phyloP scores from a whole-genome alignment of 92 coral and sea anemone species.

The Plumapathes pennacea region DNA sequence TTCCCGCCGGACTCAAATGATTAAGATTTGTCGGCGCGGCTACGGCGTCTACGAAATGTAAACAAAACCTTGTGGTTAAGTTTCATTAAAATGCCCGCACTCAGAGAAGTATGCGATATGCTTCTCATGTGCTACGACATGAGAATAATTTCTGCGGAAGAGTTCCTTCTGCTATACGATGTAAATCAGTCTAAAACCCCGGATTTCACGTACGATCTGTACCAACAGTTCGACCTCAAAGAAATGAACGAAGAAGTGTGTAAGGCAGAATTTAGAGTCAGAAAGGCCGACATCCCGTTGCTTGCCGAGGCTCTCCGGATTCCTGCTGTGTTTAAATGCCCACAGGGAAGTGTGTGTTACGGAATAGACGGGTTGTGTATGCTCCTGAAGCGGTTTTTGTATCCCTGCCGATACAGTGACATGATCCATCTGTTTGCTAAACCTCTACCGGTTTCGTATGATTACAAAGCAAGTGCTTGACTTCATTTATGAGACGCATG shows the following conservation, averaged over 20 bases:
- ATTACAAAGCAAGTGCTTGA: slow-evolving; percentile 18
- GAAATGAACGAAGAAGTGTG: slow-evolving; percentile 16
- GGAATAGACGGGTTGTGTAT: slow-evolving; percentile 35
- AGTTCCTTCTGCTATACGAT: no score
- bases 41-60: no score
- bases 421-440: slow-evolving; percentile 20
- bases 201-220: neutral
- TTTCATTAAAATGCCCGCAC: no score
- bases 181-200: no score
- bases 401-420: slow-evolving; percentile 14
- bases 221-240: neutral
- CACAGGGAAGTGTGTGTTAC: slow-evolving; percentile 37
- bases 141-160: no score
- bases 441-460: slow-evolving; percentile 13
- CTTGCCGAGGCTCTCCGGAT: slow-evolving; percentile 30
- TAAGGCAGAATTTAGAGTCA: slow-evolving; percentile 30
- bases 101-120: no score
- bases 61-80: no score
- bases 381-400: slow-evolving; percentile 20
- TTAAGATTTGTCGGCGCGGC: no score
- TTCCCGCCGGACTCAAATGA: no score
- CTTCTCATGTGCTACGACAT: no score
- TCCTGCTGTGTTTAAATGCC: slow-evolving; percentile 27
- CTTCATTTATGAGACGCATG: neutral
- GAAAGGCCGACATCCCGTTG: slow-evolving; percentile 23